Evolutionary conservation across 2,113 vertebrate species (phyloP).

Genomic region (Hassar affinis): DNA sequence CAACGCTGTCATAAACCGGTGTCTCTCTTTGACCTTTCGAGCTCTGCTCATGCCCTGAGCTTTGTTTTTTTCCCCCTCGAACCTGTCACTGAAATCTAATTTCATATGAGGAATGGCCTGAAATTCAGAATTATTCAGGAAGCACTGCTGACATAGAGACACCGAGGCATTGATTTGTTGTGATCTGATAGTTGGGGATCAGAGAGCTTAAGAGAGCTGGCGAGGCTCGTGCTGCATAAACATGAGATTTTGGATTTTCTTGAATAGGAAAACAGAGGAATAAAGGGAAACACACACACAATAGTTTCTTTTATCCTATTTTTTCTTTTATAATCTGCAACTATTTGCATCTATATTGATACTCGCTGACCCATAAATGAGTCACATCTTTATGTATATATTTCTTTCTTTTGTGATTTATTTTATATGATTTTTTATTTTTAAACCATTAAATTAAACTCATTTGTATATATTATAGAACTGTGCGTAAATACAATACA

Average conservation of each 20-base stretch:
- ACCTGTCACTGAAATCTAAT: constrained; percentile 42
- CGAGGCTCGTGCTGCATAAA: constrained; percentile 20
- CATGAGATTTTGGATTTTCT: constrained; percentile 23
- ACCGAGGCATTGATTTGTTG: constrained; percentile 22
- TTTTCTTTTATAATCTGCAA: not conserved
- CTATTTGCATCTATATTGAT: constrained; percentile 17
- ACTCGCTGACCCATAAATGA: not conserved
- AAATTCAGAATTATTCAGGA: constrained; percentile 37
- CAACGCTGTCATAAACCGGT: not conserved
- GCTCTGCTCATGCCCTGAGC: constrained; percentile 11
- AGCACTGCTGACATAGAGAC: constrained; percentile 23
- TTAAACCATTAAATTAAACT: not conserved
- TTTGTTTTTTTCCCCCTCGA: constrained; percentile 14
- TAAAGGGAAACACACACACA: not conserved
- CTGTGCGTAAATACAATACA: not conserved
- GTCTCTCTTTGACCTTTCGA: constrained; percentile 40
- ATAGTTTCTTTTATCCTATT: not conserved
- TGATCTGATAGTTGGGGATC: constrained; percentile 21
- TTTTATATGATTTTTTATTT: not conserved
- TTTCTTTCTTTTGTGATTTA: not conserved
- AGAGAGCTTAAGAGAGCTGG: constrained; percentile 1
- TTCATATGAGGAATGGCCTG: constrained; percentile 19
- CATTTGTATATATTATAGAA: not conserved
- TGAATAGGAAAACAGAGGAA: not conserved
- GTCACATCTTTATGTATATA: not conserved